phyloP scores from a whole-genome alignment of 2,888 invertebrate species.

The Drosophila bunnanda region DNA sequence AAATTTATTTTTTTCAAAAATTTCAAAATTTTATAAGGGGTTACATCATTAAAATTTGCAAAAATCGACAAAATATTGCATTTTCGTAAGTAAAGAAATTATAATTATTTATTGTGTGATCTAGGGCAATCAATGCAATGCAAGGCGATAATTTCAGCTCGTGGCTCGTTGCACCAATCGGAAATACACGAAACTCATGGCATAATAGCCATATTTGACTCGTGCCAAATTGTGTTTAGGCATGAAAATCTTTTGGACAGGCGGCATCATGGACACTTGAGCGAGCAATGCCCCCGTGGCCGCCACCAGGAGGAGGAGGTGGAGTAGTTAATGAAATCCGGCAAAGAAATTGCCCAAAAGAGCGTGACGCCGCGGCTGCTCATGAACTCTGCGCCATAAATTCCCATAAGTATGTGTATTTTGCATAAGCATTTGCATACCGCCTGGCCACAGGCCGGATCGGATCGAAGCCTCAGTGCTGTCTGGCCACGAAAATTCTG shows the following conservation, averaged over 20 bases:
- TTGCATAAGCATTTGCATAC: slow-evolving; percentile 49
- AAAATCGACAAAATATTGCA: too few species aligned
- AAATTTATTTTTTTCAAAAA: too few species aligned
- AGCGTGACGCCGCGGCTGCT: slow-evolving; percentile 69
- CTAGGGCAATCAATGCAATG: not conserved
- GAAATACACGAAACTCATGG: not conserved
- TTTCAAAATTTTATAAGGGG: too few species aligned
- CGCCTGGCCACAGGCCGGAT: slow-evolving; percentile 18
- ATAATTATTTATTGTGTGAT: not conserved
- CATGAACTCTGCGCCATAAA: slow-evolving; percentile 78
- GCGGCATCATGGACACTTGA: slow-evolving; percentile 49
- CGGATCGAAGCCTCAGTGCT: slow-evolving; percentile 29
- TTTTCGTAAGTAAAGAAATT: too few species aligned
- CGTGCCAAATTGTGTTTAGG: slow-evolving; percentile 23
- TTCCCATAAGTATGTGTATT: slow-evolving; percentile 56
- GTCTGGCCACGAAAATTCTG: slow-evolving; percentile 55
- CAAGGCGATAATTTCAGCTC: not conserved
- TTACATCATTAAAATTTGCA: too few species aligned
- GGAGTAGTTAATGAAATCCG: slow-evolving; percentile 74
- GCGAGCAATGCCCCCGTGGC: slow-evolving; percentile 65
- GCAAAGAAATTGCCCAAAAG: slow-evolving; percentile 76
- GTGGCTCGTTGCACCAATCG: slow-evolving; percentile 4
- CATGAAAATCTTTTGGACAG: slow-evolving; percentile 36
- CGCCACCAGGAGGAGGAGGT: slow-evolving; percentile 48
- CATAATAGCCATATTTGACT: not conserved